These are phyloP conservation scores for Drosophila mercatorum DNA, from an alignment of 2,888 invertebrate species.

Conservation along the genomic window DNA sequence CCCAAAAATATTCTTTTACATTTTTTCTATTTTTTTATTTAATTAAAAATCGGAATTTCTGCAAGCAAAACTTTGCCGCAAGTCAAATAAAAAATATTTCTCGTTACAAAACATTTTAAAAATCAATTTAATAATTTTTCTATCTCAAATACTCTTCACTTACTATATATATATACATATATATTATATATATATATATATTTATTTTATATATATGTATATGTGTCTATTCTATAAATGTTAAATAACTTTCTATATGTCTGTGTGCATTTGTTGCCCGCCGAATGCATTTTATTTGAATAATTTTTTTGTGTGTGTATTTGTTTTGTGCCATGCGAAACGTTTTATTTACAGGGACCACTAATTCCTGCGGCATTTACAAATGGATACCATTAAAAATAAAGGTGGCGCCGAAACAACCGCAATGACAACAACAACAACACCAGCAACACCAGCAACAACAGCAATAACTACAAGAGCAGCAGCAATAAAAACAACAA, in stretches of 20 bases:
- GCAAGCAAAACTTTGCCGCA: slow-evolving; percentile 41
- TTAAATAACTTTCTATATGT: slow-evolving; percentile 21
- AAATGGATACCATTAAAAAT: slow-evolving; percentile 95
- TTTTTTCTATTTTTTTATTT: not conserved
- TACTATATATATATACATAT: slow-evolving; percentile 37
- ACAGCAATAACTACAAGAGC: slow-evolving; percentile 24
- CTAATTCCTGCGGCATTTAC: slow-evolving; percentile 99
- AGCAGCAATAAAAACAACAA: slow-evolving; percentile 47
- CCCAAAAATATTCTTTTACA: not conserved
- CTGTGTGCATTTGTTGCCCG: slow-evolving; percentile 69
- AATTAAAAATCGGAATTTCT: not conserved
- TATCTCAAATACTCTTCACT: slow-evolving; percentile 59
- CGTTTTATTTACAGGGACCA: slow-evolving; percentile 90
- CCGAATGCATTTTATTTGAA: slow-evolving; percentile 65
- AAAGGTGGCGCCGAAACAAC: slow-evolving; percentile 79
- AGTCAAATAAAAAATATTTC: not conserved
- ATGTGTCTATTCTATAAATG: slow-evolving; percentile 26
- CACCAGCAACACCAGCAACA: slow-evolving; percentile 43
- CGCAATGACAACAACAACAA: slow-evolving; percentile 72
- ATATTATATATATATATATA: slow-evolving; percentile 38
- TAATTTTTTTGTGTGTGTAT: slow-evolving; percentile 70
- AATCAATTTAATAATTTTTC: slow-evolving; percentile 42
- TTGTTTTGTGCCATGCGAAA: slow-evolving; percentile 67
- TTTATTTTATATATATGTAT: slow-evolving; percentile 36
- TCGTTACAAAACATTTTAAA: slow-evolving; percentile 7